These are phyloP conservation scores for Tenualosa thibaudeaui DNA, from an alignment of 2,797 vertebrate species.

Conservation along the genomic window DNA sequence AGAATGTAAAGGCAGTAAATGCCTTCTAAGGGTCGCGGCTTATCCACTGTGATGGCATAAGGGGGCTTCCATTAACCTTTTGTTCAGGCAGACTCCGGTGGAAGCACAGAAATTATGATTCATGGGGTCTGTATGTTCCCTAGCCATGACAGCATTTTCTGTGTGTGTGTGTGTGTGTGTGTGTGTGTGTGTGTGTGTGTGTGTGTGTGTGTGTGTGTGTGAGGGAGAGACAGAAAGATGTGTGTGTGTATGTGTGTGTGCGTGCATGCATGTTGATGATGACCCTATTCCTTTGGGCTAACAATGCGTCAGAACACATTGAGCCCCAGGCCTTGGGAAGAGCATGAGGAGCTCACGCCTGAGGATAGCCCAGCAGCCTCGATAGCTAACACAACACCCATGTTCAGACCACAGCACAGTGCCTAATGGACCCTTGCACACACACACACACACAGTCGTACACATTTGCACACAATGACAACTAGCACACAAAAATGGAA, in stretches of 20 bases:
- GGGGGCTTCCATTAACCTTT: constrained; percentile 12
- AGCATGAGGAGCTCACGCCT: background rate
- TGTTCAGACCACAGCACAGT: background rate
- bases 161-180: too few species aligned
- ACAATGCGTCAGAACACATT: background rate
- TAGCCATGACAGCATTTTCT: background rate
- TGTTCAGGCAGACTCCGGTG: background rate
- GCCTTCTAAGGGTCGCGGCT: background rate
- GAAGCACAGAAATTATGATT: background rate
- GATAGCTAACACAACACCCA: background rate
- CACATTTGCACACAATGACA: background rate
- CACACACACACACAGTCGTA: background rate
- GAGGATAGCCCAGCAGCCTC: background rate
- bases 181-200: too few species aligned
- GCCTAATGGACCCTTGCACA: background rate
- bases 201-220: constrained; percentile 19
- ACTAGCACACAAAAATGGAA: background rate
- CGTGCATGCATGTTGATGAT: constrained; percentile 21
- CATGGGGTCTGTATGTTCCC: background rate
- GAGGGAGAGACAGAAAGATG: background rate
- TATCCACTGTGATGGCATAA: background rate
- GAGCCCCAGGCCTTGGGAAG: background rate
- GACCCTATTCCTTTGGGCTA: background rate
- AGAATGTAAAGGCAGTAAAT: constrained; percentile 23
- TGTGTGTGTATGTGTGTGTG: background rate